Evolutionary conservation across 2,888 invertebrate genomes (phyloP).

Genomic region (Meteorus cinctellus): DNA sequence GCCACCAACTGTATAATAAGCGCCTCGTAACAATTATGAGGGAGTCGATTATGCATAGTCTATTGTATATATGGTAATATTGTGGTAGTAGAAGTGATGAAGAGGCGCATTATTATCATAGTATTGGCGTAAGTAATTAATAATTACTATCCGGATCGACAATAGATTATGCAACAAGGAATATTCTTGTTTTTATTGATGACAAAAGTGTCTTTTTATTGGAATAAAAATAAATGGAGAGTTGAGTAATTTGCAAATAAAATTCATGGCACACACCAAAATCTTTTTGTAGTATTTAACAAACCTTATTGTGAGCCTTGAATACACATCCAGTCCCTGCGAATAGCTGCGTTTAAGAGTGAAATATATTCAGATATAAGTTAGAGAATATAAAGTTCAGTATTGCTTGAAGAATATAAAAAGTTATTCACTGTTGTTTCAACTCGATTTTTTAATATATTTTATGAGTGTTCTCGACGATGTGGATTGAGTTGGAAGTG

Average conservation of each 20-base stretch:
- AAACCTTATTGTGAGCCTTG: constrained; percentile 73
- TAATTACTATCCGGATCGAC: neutral
- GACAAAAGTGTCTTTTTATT: no score
- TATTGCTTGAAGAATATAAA: no score
- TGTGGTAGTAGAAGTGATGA: neutral
- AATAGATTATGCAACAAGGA: neutral
- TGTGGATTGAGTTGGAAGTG: no score
- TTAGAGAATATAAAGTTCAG: neutral
- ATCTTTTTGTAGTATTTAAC: constrained; percentile 9
- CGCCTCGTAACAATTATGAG: no score
- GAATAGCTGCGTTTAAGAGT: constrained; percentile 73
- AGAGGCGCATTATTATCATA: neutral
- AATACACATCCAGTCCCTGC: constrained; percentile 75
- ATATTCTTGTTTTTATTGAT: neutral
- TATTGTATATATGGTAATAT: no score
- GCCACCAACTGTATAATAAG: no score
- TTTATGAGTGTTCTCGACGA: no score
- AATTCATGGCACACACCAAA: neutral
- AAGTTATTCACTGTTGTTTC: neutral
- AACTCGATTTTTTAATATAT: no score
- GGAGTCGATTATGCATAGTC: no score
- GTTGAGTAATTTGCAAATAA: neutral
- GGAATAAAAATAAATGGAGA: neutral
- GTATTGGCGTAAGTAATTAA: neutral
- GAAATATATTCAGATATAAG: constrained; percentile 24